Base-by-base conservation (phyloP, 2,888 invertebrate genomes). In the Julus scanicus region DNA sequence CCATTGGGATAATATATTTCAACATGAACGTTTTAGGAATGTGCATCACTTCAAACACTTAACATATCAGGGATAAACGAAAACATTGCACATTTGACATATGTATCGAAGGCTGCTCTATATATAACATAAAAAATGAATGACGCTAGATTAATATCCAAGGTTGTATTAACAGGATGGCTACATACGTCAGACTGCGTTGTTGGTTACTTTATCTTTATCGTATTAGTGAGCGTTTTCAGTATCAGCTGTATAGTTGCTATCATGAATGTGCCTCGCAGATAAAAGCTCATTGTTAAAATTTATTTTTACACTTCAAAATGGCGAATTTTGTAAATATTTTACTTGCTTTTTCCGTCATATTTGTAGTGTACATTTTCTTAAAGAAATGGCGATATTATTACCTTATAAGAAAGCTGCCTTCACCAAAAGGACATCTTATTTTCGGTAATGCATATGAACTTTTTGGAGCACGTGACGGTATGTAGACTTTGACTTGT, bases 391-490 rank as follows among this genome's bases (percentile, higher is more conserved):
- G 71, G 29, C 20, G 71, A 71, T 71, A 71, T 71, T 71, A 71
- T 9, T 9, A 20, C 6, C 71, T 71, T 9, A 4, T 71, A 71
- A 71, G 71, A 1, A 71, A 71, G 29, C 71, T 71, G 20, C 71
- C 71, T 71, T 71, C 71, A 71, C 71, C 71, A 29, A 71, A 71
- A 71, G 71, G 71, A 29, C 71, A 29, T 29, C 29, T 71, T 29
- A 71, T 71, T 71, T 71, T 71, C 71, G 71, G 71, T 20, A 71
- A 71, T n/a, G n/a, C n/a, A n/a, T n/a, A n/a, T n/a, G n/a, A n/a
- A n/a, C n/a, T n/a, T n/a, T n/a, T 71, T 71, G 71, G 71, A 71
- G 71, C 71, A 71, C 71, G 71, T 71, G 71, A 71, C n/a, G 71
- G 71, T 71, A n/a, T n/a, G n/a, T n/a, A n/a, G n/a, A n/a, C n/a